Percentiles rank a stretch among this genome's conserved stretches.
These are phyloP conservation scores for Drosophila truncata DNA, from an alignment of 1,140 invertebrate genomes.

Conservation along the genomic window DNA sequence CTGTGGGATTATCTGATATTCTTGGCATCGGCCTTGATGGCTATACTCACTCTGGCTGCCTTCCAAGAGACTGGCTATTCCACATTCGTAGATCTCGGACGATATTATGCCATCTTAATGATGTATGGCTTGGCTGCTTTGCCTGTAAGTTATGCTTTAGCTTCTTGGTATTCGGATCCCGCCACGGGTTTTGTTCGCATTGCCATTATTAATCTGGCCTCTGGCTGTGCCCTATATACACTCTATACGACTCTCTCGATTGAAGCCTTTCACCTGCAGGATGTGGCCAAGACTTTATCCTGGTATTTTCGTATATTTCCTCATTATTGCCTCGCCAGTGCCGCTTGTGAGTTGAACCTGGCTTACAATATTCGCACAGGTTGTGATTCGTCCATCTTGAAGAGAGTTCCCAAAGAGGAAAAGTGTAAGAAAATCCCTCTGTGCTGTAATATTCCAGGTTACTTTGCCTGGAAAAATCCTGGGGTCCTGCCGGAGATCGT, in stretches of 20 bases:
- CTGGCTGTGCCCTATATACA: slow-evolving; percentile 85
- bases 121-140: slow-evolving; percentile 86
- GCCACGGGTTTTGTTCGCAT: slow-evolving; percentile 90
- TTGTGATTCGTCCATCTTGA: background rate
- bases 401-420: background rate
- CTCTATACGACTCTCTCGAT: slow-evolving; percentile 86
- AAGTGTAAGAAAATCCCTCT: slow-evolving; percentile 19
- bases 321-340: slow-evolving; percentile 88
- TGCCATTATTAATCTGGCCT: slow-evolving; percentile 87
- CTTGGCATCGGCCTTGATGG: slow-evolving; percentile 86
- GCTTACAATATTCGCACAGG: slow-evolving; percentile 13
- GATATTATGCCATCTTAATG: slow-evolving; percentile 85
- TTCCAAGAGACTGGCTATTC: slow-evolving; percentile 87
- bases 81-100: slow-evolving; percentile 83
- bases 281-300: slow-evolving; percentile 87
- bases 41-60: slow-evolving; percentile 86
- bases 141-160: slow-evolving; percentile 87
- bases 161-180: slow-evolving; percentile 87
- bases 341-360: slow-evolving; percentile 13
- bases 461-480: slow-evolving; percentile 56
- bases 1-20: slow-evolving; percentile 91
- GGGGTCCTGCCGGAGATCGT: slow-evolving; percentile 59
- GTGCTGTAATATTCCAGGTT: slow-evolving; percentile 61
- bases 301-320: slow-evolving; percentile 89
- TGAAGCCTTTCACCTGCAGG: slow-evolving; percentile 86